Evolutionary conservation across 2,797 vertebrate species (phyloP), one percentile per base, ranked within the genome.

Genomic region (Cheirogaleus major): DNA sequence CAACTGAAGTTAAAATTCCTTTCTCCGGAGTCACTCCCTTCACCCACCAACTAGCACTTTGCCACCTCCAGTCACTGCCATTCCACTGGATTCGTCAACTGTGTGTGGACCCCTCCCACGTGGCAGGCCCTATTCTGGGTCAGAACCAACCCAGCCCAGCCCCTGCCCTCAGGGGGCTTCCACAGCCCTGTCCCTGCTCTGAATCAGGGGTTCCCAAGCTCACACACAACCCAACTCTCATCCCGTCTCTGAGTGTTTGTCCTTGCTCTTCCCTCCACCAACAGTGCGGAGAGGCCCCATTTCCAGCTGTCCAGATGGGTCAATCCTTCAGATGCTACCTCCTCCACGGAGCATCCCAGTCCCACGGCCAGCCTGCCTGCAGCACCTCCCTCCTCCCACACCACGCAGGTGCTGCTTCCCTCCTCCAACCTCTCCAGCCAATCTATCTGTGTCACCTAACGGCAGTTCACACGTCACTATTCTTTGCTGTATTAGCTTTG

Each of bases 1-100:
- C 88, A 95, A 91, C 15, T 59, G 6, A 92, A 92, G 22, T 88
- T 91, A 94, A 85, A 89, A 95, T 76, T 79, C 27, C 79, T 89
- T 76, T 69, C 57, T 86, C 52, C 70, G 69, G 73, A 63, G 5
- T 59, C 15, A 85, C 59, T 69, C 52, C 32, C 48, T n/a, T 83
- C 38, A 73, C 52, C 79, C 43, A 73, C 57, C 79, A 79, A 20
- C 45, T 59, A 79, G 81, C 73, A 38, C 57, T 87, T 83, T 61
- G 70, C 45, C 59, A 59, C 22, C 72, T 85, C 32, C 32, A 84
- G 45, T 30, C 27, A 52, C 18, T 20, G 41, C 18, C 38, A 75
- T 45, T 83, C 57, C 61, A 32, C 6, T 81, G 59, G 52, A 73
- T 7, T 23, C 14, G 80, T 52, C 35, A 72, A 43, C 35, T 88